Evolutionary conservation across 37 sponge, comb jelly and placozoan species (phyloP), one percentile per base, ranked within the genome.

Genomic region (Spongilla lacustris): DNA sequence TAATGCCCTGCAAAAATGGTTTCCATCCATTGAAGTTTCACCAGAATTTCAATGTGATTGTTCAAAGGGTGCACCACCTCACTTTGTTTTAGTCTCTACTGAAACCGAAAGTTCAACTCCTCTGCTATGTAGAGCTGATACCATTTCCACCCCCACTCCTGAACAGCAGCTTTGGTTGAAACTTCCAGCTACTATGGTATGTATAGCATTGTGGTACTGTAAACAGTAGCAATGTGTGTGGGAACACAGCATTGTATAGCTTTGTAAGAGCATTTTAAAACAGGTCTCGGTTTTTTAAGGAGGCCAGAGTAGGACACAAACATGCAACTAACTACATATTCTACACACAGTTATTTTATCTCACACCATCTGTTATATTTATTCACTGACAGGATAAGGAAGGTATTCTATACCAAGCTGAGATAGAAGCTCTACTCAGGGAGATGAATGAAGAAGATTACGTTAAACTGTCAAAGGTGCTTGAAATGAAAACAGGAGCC

Each of bases 111-210:
- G 50, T 41, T 21, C 33, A 48, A 36, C 83, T 28, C 1, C 21
- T 25, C 31, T 72, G 24, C 14, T 29, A 26, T 82, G 83, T 36
- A 17, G 71, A 41, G 4, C 19, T 19, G 6, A 48, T 10, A 23
- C 22, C 23, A 1, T 14, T 3, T 35, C 10, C 30, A n/a, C 1
- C 12, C 50, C 49, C 12, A 41, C 71, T 73, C 4, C 28, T 49
- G 50, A 38, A 36, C 83, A 82, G 50, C 31, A 72, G 73, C 17
- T 48, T 27, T 82, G 83, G 83, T 58, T 82, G 34, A 27, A 30
- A 10, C 9, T 74, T 30, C 31, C 75, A 74, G 8, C 75, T 23
- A 74, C 46, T 46, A 8, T 46, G 46, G 46, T 46, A 46, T 46
- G n/a, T n/a, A n/a, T n/a, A n/a, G n/a, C n/a, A n/a, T n/a, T n/a